These are phyloP conservation scores for Cyprinodon tularosa DNA, from an alignment of 2,113 vertebrate genomes.

Conservation along the genomic window DNA sequence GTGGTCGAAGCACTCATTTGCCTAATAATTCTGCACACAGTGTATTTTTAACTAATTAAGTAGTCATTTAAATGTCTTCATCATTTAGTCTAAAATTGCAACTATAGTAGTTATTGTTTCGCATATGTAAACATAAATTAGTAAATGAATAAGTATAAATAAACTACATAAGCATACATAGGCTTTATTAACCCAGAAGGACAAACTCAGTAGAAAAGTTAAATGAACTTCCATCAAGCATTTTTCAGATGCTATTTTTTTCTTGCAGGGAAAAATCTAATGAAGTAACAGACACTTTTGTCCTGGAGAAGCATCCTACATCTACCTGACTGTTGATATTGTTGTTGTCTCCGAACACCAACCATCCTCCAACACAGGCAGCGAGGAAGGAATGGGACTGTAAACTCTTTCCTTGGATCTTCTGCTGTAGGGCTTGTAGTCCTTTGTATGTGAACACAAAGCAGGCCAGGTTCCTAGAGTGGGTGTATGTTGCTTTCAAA, in stretches of 20 bases:
- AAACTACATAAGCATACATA: too few species aligned
- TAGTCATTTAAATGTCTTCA: not conserved
- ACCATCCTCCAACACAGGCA: slow-evolving; percentile 88
- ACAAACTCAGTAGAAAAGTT: not conserved
- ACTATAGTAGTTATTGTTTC: not conserved
- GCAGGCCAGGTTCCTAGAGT: slow-evolving; percentile 90
- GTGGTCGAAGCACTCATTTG: too few species aligned
- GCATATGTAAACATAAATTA: too few species aligned
- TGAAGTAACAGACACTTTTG: not conserved
- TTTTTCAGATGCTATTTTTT: not conserved
- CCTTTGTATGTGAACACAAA: slow-evolving; percentile 96
- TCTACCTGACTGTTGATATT: slow-evolving; percentile 95
- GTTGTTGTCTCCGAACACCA: slow-evolving; percentile 92
- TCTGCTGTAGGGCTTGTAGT: slow-evolving; percentile 84
- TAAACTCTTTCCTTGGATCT: slow-evolving; percentile 83
- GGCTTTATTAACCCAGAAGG: not conserved
- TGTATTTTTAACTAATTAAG: not conserved
- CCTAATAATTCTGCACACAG: not conserved
- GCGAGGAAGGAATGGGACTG: slow-evolving; percentile 92
- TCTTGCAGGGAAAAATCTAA: too few species aligned
- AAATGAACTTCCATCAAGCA: not conserved
- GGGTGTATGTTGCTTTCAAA: slow-evolving; percentile 88
- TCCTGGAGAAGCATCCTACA: slow-evolving; percentile 17
- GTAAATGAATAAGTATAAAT: too few species aligned
- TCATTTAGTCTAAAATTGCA: not conserved